Percentiles rank a stretch among this genome's conserved stretches.
These are phyloP conservation scores for Patella pellucida DNA, from an alignment of 2,888 invertebrate genomes.

Conservation along the genomic window DNA sequence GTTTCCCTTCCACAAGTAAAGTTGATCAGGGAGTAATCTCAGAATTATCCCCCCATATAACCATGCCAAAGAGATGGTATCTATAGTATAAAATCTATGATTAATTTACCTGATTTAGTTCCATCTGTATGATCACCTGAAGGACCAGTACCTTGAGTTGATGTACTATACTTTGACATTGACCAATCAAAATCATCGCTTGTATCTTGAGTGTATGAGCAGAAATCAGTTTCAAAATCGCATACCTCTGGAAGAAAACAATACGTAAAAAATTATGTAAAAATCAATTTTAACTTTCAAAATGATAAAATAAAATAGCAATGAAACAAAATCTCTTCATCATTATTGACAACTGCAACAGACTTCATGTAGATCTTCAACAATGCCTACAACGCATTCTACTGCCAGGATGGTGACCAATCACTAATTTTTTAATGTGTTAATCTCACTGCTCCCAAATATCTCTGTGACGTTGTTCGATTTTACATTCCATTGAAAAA, in stretches of 20 bases:
- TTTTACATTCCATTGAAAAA: too few species aligned
- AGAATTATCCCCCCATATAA: too few species aligned
- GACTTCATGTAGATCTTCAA: constrained; percentile 19
- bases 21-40: too few species aligned
- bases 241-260: constrained; percentile 44
- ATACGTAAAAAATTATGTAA: neutral
- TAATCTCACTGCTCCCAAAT: too few species aligned
- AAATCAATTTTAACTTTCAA: neutral
- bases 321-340: neutral
- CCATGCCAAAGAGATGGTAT: too few species aligned
- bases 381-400: too few species aligned
- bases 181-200: constrained; percentile 54
- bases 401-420: too few species aligned
- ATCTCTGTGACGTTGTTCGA: too few species aligned
- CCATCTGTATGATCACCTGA: constrained; percentile 51
- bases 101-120: constrained; percentile 43
- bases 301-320: neutral
- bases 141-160: constrained; percentile 45
- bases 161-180: constrained; percentile 37
- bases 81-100: too few species aligned
- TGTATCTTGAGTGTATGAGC: constrained; percentile 57
- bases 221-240: constrained; percentile 57
- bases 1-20: constrained; percentile 15
- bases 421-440: too few species aligned
- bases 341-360: constrained; percentile 13